These are phyloP conservation scores for Oscheius sp. DNA, from an alignment of 2,888 invertebrate species.

Conservation along the genomic window DNA sequence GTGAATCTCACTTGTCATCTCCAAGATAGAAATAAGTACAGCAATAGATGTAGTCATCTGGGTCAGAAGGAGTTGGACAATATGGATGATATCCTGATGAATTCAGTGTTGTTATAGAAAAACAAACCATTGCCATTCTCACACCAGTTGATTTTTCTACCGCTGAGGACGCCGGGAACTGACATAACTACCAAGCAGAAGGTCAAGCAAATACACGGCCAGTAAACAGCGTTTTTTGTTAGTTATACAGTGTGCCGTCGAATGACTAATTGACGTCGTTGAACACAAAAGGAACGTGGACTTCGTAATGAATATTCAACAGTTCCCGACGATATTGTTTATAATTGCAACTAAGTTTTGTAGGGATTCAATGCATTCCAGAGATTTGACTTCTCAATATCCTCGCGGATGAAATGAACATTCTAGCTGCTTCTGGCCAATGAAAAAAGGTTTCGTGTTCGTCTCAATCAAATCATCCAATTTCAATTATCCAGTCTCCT, in stretches of 20 bases:
- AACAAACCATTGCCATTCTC: conserved; percentile 1
- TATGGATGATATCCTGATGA: conserved; percentile 7
- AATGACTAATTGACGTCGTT: conserved; percentile 5
- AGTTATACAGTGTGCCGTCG: not conserved
- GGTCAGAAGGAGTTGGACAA: conserved; percentile 23
- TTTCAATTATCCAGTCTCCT: too few relatives aligned
- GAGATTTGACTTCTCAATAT: too few relatives aligned
- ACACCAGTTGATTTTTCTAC: conserved; percentile 31
- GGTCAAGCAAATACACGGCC: not conserved
- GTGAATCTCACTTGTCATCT: conserved; percentile 15
- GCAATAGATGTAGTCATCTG: conserved; percentile 27
- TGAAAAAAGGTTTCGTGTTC: too few relatives aligned
- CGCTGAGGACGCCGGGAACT: conserved; percentile 24
- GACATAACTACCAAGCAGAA: not conserved
- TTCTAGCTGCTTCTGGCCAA: too few relatives aligned
- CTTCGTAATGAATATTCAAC: too few relatives aligned
- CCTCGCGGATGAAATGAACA: too few relatives aligned
- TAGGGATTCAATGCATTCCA: too few relatives aligned
- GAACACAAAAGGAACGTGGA: too few relatives aligned
- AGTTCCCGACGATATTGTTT: too few relatives aligned
- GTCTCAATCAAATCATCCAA: too few relatives aligned
- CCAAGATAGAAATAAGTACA: conserved; percentile 26
- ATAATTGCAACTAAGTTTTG: too few relatives aligned
- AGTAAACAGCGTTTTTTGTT: too few relatives aligned
- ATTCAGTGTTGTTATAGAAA: not conserved